Conservation (phyloP, 2,113 vertebrate genomes). For the Etia nguti region DNA sequence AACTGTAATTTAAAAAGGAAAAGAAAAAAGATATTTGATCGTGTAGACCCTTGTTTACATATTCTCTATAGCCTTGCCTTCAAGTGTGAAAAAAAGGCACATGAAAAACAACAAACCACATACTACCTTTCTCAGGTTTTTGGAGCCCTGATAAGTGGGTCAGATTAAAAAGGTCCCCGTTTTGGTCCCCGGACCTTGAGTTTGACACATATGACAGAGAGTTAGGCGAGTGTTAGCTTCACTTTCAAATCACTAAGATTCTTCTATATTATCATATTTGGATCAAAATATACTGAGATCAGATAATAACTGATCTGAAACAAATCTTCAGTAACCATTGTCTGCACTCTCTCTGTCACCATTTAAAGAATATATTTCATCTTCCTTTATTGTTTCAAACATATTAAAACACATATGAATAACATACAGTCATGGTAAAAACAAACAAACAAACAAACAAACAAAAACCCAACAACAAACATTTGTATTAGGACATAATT, state of each 20-base stretch:
- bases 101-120: not conserved
- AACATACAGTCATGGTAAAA: not conserved
- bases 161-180: not conserved
- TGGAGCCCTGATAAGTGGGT: not conserved
- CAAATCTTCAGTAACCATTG: not conserved
- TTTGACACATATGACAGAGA: not conserved
- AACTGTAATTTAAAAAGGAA: not conserved
- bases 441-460: not conserved
- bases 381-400: not conserved
- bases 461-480: not conserved
- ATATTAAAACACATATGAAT: not conserved
- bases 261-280: not conserved
- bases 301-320: not conserved
- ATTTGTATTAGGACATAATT: not conserved
- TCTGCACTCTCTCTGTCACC: not conserved
- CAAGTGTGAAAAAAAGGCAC: not conserved
- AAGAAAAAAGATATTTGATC: not conserved
- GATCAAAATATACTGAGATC: not conserved
- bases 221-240: not conserved
- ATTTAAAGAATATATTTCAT: not conserved
- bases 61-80: not conserved
- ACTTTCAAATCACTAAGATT: not conserved
- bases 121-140: not conserved
- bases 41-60: not conserved
- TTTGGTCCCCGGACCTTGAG: fast-evolving